Evolutionary conservation across 2,797 vertebrate species (phyloP).

Genomic region (Bradypus variegatus): DNA sequence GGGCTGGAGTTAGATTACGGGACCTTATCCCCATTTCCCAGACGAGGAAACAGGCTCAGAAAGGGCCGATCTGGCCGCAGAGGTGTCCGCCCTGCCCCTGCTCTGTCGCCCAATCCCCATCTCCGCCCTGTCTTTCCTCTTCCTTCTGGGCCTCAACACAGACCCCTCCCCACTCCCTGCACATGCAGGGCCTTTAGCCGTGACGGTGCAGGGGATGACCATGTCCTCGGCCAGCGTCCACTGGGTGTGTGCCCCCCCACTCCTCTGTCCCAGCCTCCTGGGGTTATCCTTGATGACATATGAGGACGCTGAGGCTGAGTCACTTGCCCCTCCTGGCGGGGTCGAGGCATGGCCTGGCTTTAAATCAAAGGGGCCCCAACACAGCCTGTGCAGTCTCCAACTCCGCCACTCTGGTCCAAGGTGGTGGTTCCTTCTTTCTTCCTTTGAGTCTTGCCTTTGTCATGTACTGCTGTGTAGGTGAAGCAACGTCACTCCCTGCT

Average conservation of each 20-base stretch:
- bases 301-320: background rate
- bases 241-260: background rate
- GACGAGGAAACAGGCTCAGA: background rate
- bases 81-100: background rate
- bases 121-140: too few relatives aligned
- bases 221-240: background rate
- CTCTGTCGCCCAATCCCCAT: too few relatives aligned
- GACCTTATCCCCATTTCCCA: background rate
- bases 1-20: too few relatives aligned
- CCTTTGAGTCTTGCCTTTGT: background rate
- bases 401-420: background rate
- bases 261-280: too few relatives aligned
- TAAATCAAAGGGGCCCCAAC: accelerated
- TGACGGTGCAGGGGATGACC: background rate
- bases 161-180: too few relatives aligned
- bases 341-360: background rate
- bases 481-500: background rate
- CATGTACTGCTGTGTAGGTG: background rate
- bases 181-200: accelerated
- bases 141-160: background rate
- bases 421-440: background rate
- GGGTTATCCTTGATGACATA: too few relatives aligned
- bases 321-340: background rate
- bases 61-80: background rate
- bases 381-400: background rate